Percentiles rank a stretch among this genome's conserved stretches.
Evolutionary conservation across 1,140 invertebrate genomes (phyloP).

Genomic region (Hylyphantes graminicola): DNA sequence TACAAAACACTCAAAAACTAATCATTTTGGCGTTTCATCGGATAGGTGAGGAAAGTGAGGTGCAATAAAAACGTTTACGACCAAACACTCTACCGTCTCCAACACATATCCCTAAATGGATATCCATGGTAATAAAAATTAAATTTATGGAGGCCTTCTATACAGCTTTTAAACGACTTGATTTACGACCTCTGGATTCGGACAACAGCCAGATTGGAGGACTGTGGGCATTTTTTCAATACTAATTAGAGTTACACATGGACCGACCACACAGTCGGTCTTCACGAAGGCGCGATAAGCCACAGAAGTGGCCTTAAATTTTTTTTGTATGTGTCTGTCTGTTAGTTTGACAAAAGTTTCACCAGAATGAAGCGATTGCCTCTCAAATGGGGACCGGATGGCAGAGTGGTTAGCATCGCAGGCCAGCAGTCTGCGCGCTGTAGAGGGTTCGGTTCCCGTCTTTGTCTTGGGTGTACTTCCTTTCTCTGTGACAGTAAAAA

Average conservation of each 20-base stretch:
- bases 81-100: conserved; percentile 24
- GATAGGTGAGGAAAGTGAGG: conserved; percentile 52
- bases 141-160: conserved; percentile 42
- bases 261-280: conserved; percentile 50
- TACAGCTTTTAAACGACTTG: conserved; percentile 56
- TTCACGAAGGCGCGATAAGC: conserved; percentile 7
- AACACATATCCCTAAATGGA: conserved; percentile 38
- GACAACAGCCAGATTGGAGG: neutral
- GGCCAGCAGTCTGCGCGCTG: too few species aligned
- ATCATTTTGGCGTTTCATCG: conserved; percentile 38
- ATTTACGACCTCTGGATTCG: conserved; percentile 33
- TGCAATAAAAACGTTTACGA: conserved; percentile 48
- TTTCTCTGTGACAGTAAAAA: too few species aligned
- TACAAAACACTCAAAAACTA: conserved; percentile 49
- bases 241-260: conserved; percentile 50
- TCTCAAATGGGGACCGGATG: too few species aligned
- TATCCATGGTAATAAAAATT: conserved; percentile 39
- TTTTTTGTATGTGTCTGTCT: neutral
- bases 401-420: too few species aligned
- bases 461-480: too few species aligned
- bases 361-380: too few species aligned
- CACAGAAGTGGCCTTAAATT: neutral
- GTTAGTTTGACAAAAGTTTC: too few species aligned
- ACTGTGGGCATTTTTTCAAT: conserved; percentile 38
- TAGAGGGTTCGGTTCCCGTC: too few species aligned